A percentile compares a stretch with the other conserved stretches of the same genome.
Conservation (phyloP, 2,113 vertebrate genomes). For the Solea senegalensis region DNA sequence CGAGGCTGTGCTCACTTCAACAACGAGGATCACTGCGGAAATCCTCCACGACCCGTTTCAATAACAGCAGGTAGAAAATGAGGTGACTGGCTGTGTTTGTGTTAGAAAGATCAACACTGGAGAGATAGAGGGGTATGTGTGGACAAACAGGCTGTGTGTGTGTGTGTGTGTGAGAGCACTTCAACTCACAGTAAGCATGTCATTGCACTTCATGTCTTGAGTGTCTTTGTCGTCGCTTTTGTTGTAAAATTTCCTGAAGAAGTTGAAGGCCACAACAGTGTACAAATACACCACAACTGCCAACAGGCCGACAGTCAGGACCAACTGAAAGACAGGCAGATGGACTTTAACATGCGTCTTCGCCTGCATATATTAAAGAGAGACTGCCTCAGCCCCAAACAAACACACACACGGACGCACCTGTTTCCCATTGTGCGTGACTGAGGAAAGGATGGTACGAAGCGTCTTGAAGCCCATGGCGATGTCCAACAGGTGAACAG, state of each 20-base stretch:
- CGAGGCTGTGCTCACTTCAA: constrained; percentile 30
- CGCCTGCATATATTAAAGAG: too few relatives aligned
- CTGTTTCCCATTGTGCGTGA: constrained; percentile 80
- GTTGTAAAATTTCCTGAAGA: constrained; percentile 96
- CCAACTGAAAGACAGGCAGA: constrained; percentile 80
- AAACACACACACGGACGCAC: constrained; percentile 44
- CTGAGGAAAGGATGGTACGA: constrained; percentile 76
- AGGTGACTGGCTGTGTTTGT: constrained; percentile 31
- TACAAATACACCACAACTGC: constrained; percentile 97
- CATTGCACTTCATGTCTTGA: constrained; percentile 95
- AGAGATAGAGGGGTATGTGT: neutral
- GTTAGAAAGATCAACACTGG: constrained; percentile 30
- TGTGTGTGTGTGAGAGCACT: neutral
- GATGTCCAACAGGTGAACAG: constrained; percentile 77
- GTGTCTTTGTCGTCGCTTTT: constrained; percentile 90
- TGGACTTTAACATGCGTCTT: neutral
- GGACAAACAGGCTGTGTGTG: neutral
- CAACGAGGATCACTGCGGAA: constrained; percentile 51
- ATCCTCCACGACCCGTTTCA: constrained; percentile 18
- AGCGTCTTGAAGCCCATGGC: constrained; percentile 79
- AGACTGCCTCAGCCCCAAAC: neutral
- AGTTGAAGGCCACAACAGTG: constrained; percentile 96
- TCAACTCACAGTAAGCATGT: constrained; percentile 92
- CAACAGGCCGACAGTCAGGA: constrained; percentile 91
- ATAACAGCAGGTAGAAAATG: constrained; percentile 19